Evolutionary conservation across 2,113 vertebrate species (phyloP).

Genomic region (Coreoperca whiteheadi): DNA sequence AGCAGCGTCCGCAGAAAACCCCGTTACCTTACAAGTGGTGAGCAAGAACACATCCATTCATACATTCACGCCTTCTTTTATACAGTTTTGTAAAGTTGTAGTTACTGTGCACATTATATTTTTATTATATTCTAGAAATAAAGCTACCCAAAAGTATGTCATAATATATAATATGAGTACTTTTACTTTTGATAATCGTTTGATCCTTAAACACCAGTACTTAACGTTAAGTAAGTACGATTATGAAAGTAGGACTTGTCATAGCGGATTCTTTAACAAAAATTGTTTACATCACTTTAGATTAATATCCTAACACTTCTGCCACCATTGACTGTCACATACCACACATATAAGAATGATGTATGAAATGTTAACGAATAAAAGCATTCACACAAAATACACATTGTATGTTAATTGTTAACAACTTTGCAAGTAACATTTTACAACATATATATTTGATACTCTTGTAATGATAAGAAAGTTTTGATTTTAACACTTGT

Average conservation of each 20-base stretch:
- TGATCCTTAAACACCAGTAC: neutral
- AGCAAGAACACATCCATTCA: neutral
- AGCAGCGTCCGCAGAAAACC: slow-evolving; percentile 36
- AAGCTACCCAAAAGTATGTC: neutral
- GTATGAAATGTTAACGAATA: neutral
- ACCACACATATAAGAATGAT: no score
- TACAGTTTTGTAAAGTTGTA: neutral
- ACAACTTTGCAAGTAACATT: neutral
- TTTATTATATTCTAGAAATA: neutral
- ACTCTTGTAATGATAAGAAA: neutral
- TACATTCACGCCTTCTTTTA: no score
- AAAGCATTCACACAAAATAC: neutral
- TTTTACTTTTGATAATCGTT: neutral
- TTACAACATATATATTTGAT: neutral
- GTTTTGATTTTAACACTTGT: neutral
- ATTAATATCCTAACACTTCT: no score
- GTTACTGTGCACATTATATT: neutral
- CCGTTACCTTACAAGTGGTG: neutral
- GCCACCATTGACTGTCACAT: no score
- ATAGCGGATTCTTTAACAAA: no score
- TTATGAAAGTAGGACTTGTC: no score
- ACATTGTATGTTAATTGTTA: neutral
- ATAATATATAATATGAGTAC: neutral
- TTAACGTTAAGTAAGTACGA: no score
- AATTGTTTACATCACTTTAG: no score